These are phyloP conservation scores for Laupala kohalensis DNA, from an alignment of 1,140 invertebrate genomes.

Conservation along the genomic window DNA sequence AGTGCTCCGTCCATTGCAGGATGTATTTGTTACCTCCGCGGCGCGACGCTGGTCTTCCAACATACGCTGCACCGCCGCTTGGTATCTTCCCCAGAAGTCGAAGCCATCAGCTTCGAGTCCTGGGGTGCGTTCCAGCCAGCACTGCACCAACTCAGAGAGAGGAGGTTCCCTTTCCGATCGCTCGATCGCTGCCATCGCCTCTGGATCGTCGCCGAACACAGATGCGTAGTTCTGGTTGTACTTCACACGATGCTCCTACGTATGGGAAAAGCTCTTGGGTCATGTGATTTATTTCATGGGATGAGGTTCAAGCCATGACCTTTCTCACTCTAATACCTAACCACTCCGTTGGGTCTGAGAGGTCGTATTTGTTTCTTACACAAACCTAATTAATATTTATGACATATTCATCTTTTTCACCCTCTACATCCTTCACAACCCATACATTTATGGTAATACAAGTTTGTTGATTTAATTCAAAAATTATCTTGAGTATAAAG, in stretches of 20 bases:
- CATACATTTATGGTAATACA: too few species aligned
- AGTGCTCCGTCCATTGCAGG: neutral
- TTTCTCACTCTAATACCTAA: too few species aligned
- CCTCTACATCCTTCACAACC: too few species aligned
- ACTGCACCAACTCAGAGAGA: constrained; percentile 67
- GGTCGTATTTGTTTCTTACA: too few species aligned
- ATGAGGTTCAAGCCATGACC: too few species aligned
- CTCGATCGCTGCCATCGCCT: constrained; percentile 55
- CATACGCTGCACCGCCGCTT: constrained; percentile 57
- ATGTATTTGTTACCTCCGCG: constrained; percentile 35
- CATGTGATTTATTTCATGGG: too few species aligned
- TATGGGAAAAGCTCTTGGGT: constrained; percentile 6
- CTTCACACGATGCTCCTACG: constrained; percentile 65
- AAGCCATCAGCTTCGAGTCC: constrained; percentile 73
- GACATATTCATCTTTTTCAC: too few species aligned
- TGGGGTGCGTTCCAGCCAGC: constrained; percentile 89
- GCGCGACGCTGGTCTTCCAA: constrained; percentile 49
- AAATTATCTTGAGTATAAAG: too few species aligned
- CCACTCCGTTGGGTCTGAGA: too few species aligned
- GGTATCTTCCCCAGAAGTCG: constrained; percentile 89
- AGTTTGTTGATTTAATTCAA: too few species aligned
- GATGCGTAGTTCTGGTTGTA: constrained; percentile 86
- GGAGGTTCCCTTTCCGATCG: constrained; percentile 74
- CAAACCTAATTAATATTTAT: too few species aligned
- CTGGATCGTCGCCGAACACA: constrained; percentile 68